Percentiles rank a stretch among this genome's conserved stretches.
phyloP scores from a whole-genome alignment of 2,113 vertebrate genomes.

The Takifugu flavidus region DNA sequence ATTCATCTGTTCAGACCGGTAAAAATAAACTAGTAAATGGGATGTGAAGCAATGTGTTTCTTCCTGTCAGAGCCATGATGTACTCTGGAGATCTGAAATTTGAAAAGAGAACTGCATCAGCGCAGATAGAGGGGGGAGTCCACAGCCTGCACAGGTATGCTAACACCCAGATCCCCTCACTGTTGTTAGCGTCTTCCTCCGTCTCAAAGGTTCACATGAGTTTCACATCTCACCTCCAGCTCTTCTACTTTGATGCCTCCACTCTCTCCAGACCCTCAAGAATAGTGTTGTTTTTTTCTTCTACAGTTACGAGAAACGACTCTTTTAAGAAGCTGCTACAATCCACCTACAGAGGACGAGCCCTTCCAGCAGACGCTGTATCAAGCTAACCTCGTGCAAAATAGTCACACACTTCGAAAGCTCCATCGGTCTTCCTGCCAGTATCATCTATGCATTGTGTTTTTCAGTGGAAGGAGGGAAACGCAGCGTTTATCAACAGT shows the following conservation, averaged over 20 bases:
- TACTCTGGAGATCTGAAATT: conserved; percentile 97
- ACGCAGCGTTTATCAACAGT: conserved; percentile 35
- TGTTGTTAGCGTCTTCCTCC: neutral
- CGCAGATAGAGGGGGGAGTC: conserved; percentile 95
- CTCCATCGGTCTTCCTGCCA: conserved; percentile 58
- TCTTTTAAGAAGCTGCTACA: conserved; percentile 79
- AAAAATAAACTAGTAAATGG: neutral
- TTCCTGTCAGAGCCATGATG: conserved; percentile 88
- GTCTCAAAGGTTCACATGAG: conserved; percentile 5
- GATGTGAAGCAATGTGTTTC: neutral
- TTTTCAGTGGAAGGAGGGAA: neutral
- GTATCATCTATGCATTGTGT: conserved; percentile 51
- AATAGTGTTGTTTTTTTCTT: conserved; percentile 22
- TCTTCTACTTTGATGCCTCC: conserved; percentile 35
- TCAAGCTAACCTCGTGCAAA: conserved; percentile 33
- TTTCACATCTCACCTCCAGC: conserved; percentile 28
- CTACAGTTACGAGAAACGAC: conserved; percentile 92
- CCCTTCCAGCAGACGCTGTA: conserved; percentile 20
- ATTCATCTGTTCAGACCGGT: neutral
- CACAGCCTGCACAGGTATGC: conserved; percentile 94
- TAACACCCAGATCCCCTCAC: neutral
- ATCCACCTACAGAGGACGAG: conserved; percentile 18
- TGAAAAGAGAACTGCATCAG: conserved; percentile 91
- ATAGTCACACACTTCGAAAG: conserved; percentile 6
- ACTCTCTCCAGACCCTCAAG: conserved; percentile 31